Conservation (phyloP, 1,140 invertebrate species). For the Hypsibius dujardini region DNA sequence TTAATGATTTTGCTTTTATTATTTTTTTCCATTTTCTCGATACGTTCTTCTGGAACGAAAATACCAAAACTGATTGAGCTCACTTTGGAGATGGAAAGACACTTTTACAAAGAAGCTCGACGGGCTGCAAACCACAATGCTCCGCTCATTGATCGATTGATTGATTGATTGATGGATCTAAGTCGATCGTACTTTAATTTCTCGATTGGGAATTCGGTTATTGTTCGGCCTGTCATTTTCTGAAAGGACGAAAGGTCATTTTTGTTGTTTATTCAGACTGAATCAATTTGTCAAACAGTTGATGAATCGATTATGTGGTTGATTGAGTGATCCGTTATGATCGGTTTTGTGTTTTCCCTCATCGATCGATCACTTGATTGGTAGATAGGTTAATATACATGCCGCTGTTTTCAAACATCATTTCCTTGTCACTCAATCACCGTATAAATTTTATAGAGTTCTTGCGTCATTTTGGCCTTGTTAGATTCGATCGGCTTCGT, state of each 20-base stretch:
- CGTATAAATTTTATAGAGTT: not conserved
- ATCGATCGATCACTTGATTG: not conserved
- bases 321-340: not conserved
- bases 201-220: too few species aligned
- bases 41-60: not conserved
- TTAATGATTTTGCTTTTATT: not conserved
- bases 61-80: too few species aligned
- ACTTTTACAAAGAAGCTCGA: not conserved
- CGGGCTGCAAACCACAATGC: not conserved
- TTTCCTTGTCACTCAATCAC: not conserved
- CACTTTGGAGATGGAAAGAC: too few species aligned
- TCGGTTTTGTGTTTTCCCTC: not conserved
- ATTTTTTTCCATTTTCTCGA: not conserved
- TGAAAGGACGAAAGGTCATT: too few species aligned
- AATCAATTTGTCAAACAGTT: not conserved
- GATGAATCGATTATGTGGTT: not conserved
- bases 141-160: not conserved
- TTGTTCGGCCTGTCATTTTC: too few species aligned
- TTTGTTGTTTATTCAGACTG: too few species aligned
- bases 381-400: not conserved
- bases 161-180: too few species aligned
- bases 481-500: not conserved
- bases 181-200: not conserved
- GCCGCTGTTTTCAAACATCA: not conserved
- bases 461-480: not conserved